Base-by-base conservation (phyloP, 23 tunicate species). In the Botrylloides violaceus region DNA sequence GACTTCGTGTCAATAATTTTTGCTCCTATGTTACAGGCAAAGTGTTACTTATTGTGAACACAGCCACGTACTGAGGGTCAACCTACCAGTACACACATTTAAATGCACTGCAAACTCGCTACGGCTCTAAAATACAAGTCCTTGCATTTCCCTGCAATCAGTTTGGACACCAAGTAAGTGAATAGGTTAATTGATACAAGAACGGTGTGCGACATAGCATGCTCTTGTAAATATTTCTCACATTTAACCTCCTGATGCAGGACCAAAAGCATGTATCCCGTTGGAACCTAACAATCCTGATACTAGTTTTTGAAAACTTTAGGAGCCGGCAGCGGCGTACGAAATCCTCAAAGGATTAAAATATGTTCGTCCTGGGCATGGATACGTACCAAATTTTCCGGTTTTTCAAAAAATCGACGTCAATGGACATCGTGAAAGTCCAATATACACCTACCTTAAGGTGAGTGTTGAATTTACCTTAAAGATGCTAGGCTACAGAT, bases 101-200 rank as follows among this genome's bases (percentile, higher is more conserved):
- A 32, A 88, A 82, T 75, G 88, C 81, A 88, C 88, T 88, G 78
- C 80, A 88, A 25, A 49, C 86, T 3, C 36, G 61, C 18, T 68
- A 68, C 47, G 59, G 74, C 59, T 75, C 71, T 32, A 84, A 79
- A 26, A 53, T 88, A 0, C 76, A 76, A 3, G 88, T 88, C 29
- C 84, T 88, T 29, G 96, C 75, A n/a, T 88, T 88, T 73, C 96
- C 96, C 19, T 82, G 88, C 48, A 88, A 88, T 62, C 96, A 88
- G 59, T 88, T 88, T 82, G 96, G 96, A 9, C 74, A 81, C 26
- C 96, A 88, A 84, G 96, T 88, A 59, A 36, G 72, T 66, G 18
- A 0, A n/a, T n/a, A n/a, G n/a, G n/a, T n/a, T 24, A 24, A 29
- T 18, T 31, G 1, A 1, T 22, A 18, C 1, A 29, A 30, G 20